These are phyloP conservation scores for Ceraclea dissimilis DNA, from an alignment of 2,888 invertebrate species.

Conservation along the genomic window DNA sequence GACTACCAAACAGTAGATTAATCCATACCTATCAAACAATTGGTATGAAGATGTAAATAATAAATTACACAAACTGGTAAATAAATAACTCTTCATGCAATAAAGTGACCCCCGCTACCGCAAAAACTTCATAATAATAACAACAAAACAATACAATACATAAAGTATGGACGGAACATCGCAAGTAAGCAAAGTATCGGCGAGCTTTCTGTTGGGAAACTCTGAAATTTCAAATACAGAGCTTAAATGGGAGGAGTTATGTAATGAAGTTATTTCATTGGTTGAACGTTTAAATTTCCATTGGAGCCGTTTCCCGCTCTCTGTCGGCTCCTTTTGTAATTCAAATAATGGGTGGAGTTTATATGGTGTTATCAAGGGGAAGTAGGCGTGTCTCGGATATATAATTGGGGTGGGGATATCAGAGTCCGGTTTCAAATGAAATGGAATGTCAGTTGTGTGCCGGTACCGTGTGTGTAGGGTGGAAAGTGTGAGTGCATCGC, in stretches of 20 bases:
- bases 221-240: constrained; percentile 6
- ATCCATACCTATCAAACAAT: too few species aligned
- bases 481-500: constrained; percentile 19
- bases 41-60: too few species aligned
- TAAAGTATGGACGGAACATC: too few species aligned
- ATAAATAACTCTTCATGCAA: constrained; percentile 21
- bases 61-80: constrained; percentile 6
- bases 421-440: constrained; percentile 25
- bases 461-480: constrained; percentile 17
- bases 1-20: too few species aligned
- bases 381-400: constrained; percentile 28
- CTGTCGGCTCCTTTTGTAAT: constrained; percentile 5
- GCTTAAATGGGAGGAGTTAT: constrained; percentile 8
- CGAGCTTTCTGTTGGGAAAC: constrained; percentile 8
- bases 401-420: constrained; percentile 29
- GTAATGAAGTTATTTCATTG: constrained; percentile 3
- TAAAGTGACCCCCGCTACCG: constrained; percentile 15
- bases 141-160: too few species aligned
- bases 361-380: neutral
- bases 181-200: neutral
- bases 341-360: constrained; percentile 12
- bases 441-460: constrained; percentile 20
- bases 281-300: neutral
- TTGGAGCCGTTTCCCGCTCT: constrained; percentile 8
- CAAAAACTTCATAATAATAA: constrained; percentile 18